Conservation (phyloP, 2,888 invertebrate genomes). For the Apamea crenata region DNA sequence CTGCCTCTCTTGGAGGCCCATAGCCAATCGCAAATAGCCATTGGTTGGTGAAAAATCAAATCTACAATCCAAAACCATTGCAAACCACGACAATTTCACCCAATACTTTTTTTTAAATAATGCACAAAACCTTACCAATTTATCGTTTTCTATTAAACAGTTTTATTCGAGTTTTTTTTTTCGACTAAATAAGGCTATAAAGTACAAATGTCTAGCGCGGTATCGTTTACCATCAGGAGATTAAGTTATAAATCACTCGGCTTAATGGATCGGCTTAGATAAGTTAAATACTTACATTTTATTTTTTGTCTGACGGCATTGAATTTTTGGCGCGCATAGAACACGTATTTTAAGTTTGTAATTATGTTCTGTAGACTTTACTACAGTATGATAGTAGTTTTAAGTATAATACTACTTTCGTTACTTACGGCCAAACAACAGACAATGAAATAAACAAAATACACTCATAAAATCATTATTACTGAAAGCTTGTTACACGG, state of each 20-base stretch:
- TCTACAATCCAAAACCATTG: neutral
- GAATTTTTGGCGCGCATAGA: neutral
- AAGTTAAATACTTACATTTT: conserved; percentile 38
- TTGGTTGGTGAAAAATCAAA: neutral
- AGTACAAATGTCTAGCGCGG: conserved; percentile 43
- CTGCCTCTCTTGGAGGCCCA: too few species aligned
- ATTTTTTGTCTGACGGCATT: conserved; percentile 16
- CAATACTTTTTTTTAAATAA: neutral
- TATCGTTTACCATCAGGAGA: conserved; percentile 52
- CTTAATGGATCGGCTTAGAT: conserved; percentile 49
- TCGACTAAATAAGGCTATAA: conserved; percentile 45
- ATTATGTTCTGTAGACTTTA: neutral
- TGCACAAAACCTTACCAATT: conserved; percentile 7
- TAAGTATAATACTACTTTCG: neutral
- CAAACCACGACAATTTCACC: neutral
- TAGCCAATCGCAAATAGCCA: too few species aligned
- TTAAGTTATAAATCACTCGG: conserved; percentile 59
- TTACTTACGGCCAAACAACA: neutral
- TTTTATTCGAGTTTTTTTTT: conserved; percentile 52
- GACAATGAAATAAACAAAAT: neutral
- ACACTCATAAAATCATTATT: too few species aligned
- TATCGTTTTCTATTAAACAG: conserved; percentile 35
- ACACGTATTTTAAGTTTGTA: neutral
- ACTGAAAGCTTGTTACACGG: neutral
- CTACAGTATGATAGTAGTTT: neutral